Base-by-base conservation (phyloP, 92 coral and sea anemone genomes). In the Desmophyllum pertusum region DNA sequence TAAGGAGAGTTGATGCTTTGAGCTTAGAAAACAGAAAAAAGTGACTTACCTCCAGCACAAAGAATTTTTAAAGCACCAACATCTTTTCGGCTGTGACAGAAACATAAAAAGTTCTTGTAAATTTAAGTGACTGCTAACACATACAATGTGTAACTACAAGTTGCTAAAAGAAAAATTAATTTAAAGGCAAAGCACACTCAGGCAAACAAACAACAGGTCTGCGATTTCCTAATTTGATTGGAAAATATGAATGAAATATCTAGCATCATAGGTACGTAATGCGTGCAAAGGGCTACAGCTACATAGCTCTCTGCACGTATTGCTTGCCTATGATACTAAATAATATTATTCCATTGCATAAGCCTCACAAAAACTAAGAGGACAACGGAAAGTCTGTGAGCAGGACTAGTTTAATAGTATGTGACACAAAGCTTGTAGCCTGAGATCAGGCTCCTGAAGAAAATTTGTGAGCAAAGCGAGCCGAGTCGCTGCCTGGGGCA, bases 11-110 rank as follows among this genome's bases (percentile, higher is more conserved):
- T 21, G 3, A 50, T 10, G 15, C 6, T 13, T 13, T 13, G 39
- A 37, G 10, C 19, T 31, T 66, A 30, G 23, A 66, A 13, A 66
- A 33, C 72, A 33, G 6, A 33, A 64, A 42, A n/a, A 5, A 25
- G 25, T 3, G 4, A 43, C 74, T 48, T 92, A 96, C 99, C 99
- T 87, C 99, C 99, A 85, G 97, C 95, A 69, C 89, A 77, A 23
- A 96, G 89, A 73, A 96, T 94, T 77, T 84, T 94, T 68, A 92
- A 89, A 23, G 95, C 89, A 59, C 98, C 95, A 80, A 96, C 80
- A 23, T 96, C 99, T 81, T 72, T 83, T 31, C 99, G 94, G 38
- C 99, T 96, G 88, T n/a, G 29, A 46, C 35, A 37, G 6, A 48
- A 70, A 45, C 17, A 53, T 13, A n/a, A 38, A 55, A 40, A 37